Percentiles rank a stretch among this genome's conserved stretches.
Conservation (phyloP, 2,797 vertebrate genomes). For the Remorina albescens region DNA sequence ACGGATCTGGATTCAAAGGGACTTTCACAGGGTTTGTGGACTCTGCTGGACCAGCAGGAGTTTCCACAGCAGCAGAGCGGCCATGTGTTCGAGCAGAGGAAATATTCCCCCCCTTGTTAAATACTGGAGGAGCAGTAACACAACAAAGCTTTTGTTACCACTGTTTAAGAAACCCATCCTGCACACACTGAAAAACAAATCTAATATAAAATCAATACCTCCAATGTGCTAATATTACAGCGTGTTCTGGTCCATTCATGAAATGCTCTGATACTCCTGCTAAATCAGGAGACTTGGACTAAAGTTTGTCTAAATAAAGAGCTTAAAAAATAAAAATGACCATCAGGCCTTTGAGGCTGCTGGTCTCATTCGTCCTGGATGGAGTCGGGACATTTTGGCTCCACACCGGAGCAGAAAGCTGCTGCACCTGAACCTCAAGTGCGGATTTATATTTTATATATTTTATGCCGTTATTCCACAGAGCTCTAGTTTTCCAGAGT, state of each 20-base stretch:
- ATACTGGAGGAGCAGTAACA: background rate
- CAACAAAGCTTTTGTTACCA: too few relatives aligned
- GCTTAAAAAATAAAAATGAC: background rate
- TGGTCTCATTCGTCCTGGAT: background rate
- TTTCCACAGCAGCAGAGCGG: background rate
- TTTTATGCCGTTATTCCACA: background rate
- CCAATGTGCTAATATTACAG: background rate
- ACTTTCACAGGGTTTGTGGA: slow-evolving; percentile 22
- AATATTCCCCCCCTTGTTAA: background rate
- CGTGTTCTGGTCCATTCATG: background rate
- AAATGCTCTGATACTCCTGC: background rate
- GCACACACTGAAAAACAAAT: too few relatives aligned
- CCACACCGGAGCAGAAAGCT: background rate
- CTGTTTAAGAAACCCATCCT: background rate
- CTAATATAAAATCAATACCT: too few relatives aligned
- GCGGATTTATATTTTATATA: slow-evolving; percentile 18
- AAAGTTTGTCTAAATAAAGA: background rate
- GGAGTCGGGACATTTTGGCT: background rate
- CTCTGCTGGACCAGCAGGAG: slow-evolving; percentile 16
- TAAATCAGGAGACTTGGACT: background rate
- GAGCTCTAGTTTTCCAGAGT: background rate
- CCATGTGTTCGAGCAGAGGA: slow-evolving; percentile 8
- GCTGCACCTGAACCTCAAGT: background rate
- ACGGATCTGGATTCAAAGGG: background rate
- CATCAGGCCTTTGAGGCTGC: too few relatives aligned